These are phyloP conservation scores for Danio jaintianensis DNA, from an alignment of 2,797 vertebrate species.

Conservation along the genomic window DNA sequence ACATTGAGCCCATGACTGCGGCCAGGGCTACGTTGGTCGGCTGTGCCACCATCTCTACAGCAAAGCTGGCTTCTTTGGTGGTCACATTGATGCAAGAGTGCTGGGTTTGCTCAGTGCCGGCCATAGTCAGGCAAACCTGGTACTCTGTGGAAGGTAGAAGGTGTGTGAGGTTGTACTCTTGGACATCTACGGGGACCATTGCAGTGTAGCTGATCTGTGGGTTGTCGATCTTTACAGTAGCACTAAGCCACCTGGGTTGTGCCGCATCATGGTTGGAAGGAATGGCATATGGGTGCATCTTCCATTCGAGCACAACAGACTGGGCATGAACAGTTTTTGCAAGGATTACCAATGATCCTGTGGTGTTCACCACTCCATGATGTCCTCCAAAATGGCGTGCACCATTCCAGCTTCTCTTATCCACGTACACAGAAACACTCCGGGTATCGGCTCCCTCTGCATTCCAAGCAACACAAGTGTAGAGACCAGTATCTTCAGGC, in stretches of 20 bases:
- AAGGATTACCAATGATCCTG: slow-evolving; percentile 74
- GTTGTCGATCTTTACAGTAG: slow-evolving; percentile 83
- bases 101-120: slow-evolving; percentile 66
- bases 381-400: slow-evolving; percentile 43
- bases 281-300: slow-evolving; percentile 65
- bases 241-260: slow-evolving; percentile 78
- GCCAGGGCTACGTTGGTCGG: slow-evolving; percentile 80
- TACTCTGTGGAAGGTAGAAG: slow-evolving; percentile 83
- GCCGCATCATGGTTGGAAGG: slow-evolving; percentile 63
- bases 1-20: slow-evolving; percentile 82
- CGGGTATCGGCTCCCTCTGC: slow-evolving; percentile 79
- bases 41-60: slow-evolving; percentile 76
- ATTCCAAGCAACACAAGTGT: slow-evolving; percentile 85
- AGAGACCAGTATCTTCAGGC: slow-evolving; percentile 78
- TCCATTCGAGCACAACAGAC: slow-evolving; percentile 85
- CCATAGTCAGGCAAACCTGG: slow-evolving; percentile 82
- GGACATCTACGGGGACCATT: slow-evolving; percentile 82
- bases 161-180: slow-evolving; percentile 86
- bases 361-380: slow-evolving; percentile 59
- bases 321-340: slow-evolving; percentile 81
- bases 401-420: slow-evolving; percentile 51
- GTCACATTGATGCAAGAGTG: slow-evolving; percentile 83
- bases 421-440: slow-evolving; percentile 75
- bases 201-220: slow-evolving; percentile 84
- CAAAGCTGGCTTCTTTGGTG: slow-evolving; percentile 80